Base-by-base conservation (phyloP, 2,888 invertebrate genomes). In the Coremacera marginata region DNA sequence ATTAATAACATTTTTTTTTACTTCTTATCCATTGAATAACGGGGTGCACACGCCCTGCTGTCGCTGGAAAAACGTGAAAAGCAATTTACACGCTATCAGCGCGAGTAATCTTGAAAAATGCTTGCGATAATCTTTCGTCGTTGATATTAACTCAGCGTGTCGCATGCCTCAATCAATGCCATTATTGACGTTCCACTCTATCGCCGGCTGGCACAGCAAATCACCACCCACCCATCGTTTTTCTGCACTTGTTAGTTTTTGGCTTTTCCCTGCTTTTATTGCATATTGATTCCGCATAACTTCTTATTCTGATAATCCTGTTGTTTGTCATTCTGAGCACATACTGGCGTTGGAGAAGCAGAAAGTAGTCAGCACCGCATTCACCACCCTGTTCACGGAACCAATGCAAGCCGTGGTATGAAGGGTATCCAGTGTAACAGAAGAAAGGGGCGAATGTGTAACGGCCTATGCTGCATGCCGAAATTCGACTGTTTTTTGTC, bases 141-240 rank as follows among this genome's bases (percentile, higher is more conserved):
- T 49, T 70, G 76, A 78, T 77, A 82, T 81, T 81, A 82, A 77
- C 77, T 60, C 81, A 79, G 82, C 80, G 78, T 80, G 82, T 77
- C 80, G 72, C 80, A 77, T 77, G 80, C 75, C 78, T 76, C 79
- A 80, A 80, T 78, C 78, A 77, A 77, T 34, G 76, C 73, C 67
- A 80, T 78, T 80, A 80, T 80, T 80, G 65, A 11, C 49, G 71
- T 62, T 27, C 70, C 70, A 75, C 68, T 63, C 75, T 31, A 34
- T 19, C 57, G 44, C n/a, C 62, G 65, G 9, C 68, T 34, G 16
- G 19, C 77, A 71, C 14, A 52, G 34, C 3, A n/a, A n/a, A 57
- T 14, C 34, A 44, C n/a, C 67, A 16, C 19, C 16, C 65, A 22
- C 27, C 31, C 52, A 65, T 19, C 71, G 14, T 27, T n/a, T 22